Base-by-base conservation (phyloP, 2,113 vertebrate genomes). In the Platichthys stellatus region DNA sequence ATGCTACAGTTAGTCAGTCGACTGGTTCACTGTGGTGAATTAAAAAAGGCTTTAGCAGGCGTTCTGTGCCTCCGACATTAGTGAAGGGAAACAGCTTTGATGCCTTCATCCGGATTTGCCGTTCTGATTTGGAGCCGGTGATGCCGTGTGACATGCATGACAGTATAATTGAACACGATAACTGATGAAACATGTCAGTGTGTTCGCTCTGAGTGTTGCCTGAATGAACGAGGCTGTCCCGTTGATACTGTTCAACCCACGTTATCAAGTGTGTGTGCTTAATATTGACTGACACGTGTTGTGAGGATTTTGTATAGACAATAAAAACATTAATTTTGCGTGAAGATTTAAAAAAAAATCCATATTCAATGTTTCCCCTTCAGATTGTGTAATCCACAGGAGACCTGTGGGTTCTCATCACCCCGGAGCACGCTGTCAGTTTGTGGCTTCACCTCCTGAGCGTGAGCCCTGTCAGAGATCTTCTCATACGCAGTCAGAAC, bases 31-130 rank as follows among this genome's bases (percentile, higher is more conserved):
- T 78, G n/a, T 51, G 70, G 74, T 59, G 72, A 74, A 61, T 84
- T 85, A 67, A 70, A 78, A 75, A 59, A 62, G 24, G 62, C 11
- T 72, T 84, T 88, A 84, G 83, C 83, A 79, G 73, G 67, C 84
- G 76, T 83, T 84, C 80, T 82, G 59, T 64, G 66, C 67, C 28
- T 86, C 72, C 38, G n/a, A 79, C 81, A 66, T 82, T 66, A 71
- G 62, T 23, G 63, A 3, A 3, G 67, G 72, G 67, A 76, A 82
- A 76, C 43, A 15, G 59, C 86, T 88, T 87, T 89, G 77, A 88
- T 87, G 80, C 76, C 76, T 73, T 86, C 72, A 88, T 88, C 77
- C 74, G 23, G 87, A 49, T 84, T 80, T 76, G 69, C 76, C n/a
- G 69, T 68, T 76, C 58, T 24, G 75, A 85, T 85, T 78, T 59